A percentile compares a stretch with the other conserved stretches of the same genome.
Conservation (phyloP, 1,140 invertebrate genomes). For the Drosophila auraria region DNA sequence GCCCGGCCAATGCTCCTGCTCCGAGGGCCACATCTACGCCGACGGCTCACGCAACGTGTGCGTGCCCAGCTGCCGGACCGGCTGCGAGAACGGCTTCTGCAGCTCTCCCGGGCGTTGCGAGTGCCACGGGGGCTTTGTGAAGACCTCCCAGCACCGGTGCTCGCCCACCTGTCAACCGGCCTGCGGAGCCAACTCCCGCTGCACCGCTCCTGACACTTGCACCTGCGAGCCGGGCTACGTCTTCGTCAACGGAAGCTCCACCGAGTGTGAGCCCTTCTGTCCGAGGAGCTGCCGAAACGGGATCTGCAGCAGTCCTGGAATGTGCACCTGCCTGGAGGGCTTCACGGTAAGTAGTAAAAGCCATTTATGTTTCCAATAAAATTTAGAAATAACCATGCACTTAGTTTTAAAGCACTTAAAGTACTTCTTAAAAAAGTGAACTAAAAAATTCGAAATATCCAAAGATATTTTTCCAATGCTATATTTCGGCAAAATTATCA, state of each 20-base stretch:
- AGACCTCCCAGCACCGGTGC: conserved; percentile 82
- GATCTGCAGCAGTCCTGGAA: conserved; percentile 85
- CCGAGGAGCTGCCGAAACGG: conserved; percentile 83
- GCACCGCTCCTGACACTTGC: conserved; percentile 87
- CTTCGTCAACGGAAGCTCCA: conserved; percentile 70
- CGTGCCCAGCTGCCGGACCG: conserved; percentile 70
- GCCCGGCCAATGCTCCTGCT: conserved; percentile 85
- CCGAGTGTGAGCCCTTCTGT: conserved; percentile 75
- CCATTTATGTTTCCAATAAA: too few relatives aligned
- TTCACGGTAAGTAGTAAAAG: conserved; percentile 66
- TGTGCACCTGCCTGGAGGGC: conserved; percentile 88
- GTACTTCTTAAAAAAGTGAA: too few relatives aligned
- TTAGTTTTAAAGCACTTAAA: too few relatives aligned
- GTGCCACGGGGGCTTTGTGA: conserved; percentile 70
- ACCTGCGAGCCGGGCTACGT: conserved; percentile 87
- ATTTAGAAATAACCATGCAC: too few relatives aligned
- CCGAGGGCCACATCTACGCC: conserved; percentile 62
- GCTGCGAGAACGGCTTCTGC: conserved; percentile 80
- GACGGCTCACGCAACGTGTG: conserved; percentile 57
- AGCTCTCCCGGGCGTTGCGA: conserved; percentile 69
- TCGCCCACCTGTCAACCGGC: conserved; percentile 86
- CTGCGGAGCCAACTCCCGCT: conserved; percentile 87
- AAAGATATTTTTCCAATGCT: too few relatives aligned
- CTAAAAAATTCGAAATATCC: too few relatives aligned
- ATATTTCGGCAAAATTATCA: too few relatives aligned